phyloP scores from a whole-genome alignment of 1,140 invertebrate genomes.

The Drosophila punjabiensis region DNA sequence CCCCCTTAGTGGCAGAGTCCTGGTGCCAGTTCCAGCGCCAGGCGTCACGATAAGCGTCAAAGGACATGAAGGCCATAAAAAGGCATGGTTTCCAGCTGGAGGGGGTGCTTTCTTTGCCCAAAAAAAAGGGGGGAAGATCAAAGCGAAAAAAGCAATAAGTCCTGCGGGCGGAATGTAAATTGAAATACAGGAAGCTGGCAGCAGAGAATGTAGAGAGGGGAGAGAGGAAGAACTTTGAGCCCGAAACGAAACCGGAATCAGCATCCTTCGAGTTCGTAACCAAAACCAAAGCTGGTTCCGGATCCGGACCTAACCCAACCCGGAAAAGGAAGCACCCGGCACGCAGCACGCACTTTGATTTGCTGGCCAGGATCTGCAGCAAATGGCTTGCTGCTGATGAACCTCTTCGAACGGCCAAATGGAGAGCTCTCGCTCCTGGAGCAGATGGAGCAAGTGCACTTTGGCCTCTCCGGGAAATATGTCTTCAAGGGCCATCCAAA shows the following conservation, averaged over 20 bases:
- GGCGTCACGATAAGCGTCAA: slow-evolving; percentile 73
- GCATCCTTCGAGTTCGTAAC: slow-evolving; percentile 7
- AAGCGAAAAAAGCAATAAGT: slow-evolving; percentile 77
- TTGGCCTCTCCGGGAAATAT: slow-evolving; percentile 64
- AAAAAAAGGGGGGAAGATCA: slow-evolving; percentile 57
- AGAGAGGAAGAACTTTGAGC: slow-evolving; percentile 33
- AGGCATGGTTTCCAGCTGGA: slow-evolving; percentile 17
- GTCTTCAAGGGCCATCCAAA: slow-evolving; percentile 60
- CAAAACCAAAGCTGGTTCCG: slow-evolving; percentile 19
- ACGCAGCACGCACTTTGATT: slow-evolving; percentile 78
- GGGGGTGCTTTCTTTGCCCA: slow-evolving; percentile 5
- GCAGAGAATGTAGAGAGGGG: too few relatives aligned
- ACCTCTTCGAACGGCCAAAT: slow-evolving; percentile 11
- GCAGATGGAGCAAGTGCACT: slow-evolving; percentile 59
- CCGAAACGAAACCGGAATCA: slow-evolving; percentile 24
- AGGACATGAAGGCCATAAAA: slow-evolving; percentile 62
- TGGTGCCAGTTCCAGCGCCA: slow-evolving; percentile 39
- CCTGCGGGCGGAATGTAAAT: slow-evolving; percentile 76
- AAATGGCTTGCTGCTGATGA: slow-evolving; percentile 32
- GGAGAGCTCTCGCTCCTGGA: slow-evolving; percentile 18
- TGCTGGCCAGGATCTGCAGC: slow-evolving; percentile 45
- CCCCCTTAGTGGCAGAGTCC: background rate
- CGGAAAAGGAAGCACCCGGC: slow-evolving; percentile 67
- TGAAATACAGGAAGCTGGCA: slow-evolving; percentile 63
- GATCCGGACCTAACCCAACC: slow-evolving; percentile 62